These are phyloP conservation scores for Clamator glandarius DNA, from an alignment of 2,797 vertebrate species.

Conservation along the genomic window DNA sequence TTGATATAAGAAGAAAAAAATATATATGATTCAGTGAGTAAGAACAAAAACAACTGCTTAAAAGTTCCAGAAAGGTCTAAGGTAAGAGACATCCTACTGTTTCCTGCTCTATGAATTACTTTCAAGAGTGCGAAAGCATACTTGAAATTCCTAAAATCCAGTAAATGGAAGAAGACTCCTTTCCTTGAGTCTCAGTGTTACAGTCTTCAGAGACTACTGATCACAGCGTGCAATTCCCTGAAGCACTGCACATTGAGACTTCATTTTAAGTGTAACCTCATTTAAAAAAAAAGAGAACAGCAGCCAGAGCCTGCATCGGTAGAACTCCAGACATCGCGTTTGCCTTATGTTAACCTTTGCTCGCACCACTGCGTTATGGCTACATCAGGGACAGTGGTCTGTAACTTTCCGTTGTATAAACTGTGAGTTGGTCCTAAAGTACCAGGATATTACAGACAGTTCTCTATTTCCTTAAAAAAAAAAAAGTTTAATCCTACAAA, in stretches of 20 bases:
- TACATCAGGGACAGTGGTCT: neutral
- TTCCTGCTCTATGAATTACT: slow-evolving; percentile 52
- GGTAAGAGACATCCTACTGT: slow-evolving; percentile 65
- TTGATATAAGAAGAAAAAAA: slow-evolving; percentile 70
- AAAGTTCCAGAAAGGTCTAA: slow-evolving; percentile 69
- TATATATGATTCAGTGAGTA: slow-evolving; percentile 66
- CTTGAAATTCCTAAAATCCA: slow-evolving; percentile 62
- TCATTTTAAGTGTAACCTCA: slow-evolving; percentile 52
- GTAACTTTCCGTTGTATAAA: slow-evolving; percentile 34
- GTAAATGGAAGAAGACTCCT: slow-evolving; percentile 57
- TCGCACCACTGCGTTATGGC: neutral
- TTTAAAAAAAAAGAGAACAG: slow-evolving; percentile 6
- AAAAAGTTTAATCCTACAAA: slow-evolving; percentile 8
- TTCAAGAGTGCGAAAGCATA: slow-evolving; percentile 59
- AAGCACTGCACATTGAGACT: slow-evolving; percentile 52
- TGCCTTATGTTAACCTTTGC: slow-evolving; percentile 48
- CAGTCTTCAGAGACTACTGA: slow-evolving; percentile 68
- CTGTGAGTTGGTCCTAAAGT: neutral
- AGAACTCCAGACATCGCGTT: neutral
- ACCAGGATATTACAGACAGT: neutral
- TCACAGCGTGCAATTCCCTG: slow-evolving; percentile 68
- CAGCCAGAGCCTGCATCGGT: neutral
- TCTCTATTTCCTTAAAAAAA: neutral
- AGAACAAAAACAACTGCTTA: slow-evolving; percentile 67
- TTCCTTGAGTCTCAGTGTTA: slow-evolving; percentile 54